Evolutionary conservation across 2,888 invertebrate genomes (phyloP), one percentile per base, ranked within the genome.

Genomic region (Alcis repandata): DNA sequence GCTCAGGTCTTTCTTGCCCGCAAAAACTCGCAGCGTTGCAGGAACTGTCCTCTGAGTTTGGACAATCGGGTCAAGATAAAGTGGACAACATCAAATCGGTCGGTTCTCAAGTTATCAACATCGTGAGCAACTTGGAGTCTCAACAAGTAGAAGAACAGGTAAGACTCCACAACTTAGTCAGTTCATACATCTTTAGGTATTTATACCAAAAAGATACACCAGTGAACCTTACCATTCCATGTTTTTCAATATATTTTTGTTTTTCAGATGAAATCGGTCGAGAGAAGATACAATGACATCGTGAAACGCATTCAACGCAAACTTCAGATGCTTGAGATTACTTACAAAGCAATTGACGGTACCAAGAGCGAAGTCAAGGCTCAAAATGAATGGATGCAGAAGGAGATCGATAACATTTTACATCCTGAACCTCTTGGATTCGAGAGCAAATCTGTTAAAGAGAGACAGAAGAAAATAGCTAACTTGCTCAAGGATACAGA

Each of bases 91-190:
- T 97, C 0, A 97, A 96, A 82, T 85, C 93, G 48, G 94, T 97
- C 53, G 96, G 96, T 1, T 93, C 95, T 0, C 94, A 96, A 83
- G 96, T 97, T 8, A 95, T 95, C 63, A 96, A 97, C 69, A 95
- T 97, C 27, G 97, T 98, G 11, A 97, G 97, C 84, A 98, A 98
- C 85, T 91, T 98, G 71, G 98, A 98, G 82, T 96, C 97, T 0
- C 98, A 98, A 82, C 98, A 98, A 91, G 96, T 98, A 1, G 98
- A 98, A 83, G 98, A 98, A 84, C 97, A 97, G 88, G 94, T 95
- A 83, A 83, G 86, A 11, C 10, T 27, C 2, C 8, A 27, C 32
- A 17, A 9, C 9, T 17, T 32, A 10, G 20, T 32, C 17, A 27
- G 9, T n/a, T 27, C 4, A 1, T 15, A n/a, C 13, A 45, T n/a